Conservation (phyloP, 37 sponge, comb jelly and placozoan species). For the Cliona cf. orientalis region DNA sequence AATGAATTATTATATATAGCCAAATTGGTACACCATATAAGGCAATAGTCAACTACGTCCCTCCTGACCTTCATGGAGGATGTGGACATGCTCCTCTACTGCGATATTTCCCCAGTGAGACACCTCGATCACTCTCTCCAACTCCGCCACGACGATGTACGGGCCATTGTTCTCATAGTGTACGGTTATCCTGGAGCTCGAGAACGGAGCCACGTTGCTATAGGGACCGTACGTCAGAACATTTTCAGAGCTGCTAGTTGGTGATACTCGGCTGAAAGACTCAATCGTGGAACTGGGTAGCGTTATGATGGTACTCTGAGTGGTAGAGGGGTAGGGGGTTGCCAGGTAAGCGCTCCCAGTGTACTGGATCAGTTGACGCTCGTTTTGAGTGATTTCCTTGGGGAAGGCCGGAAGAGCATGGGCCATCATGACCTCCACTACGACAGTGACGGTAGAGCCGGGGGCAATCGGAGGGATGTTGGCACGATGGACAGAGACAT, state of each 20-base stretch:
- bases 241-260: conserved; percentile 63
- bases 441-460: conserved; percentile 46
- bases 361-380: conserved; percentile 87
- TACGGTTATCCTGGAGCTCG: conserved; percentile 53
- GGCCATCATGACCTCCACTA: conserved; percentile 61
- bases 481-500: conserved; percentile 26
- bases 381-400: conserved; percentile 75
- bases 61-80: conserved; percentile 87
- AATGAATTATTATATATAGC: background rate
- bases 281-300: conserved; percentile 74
- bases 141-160: conserved; percentile 68
- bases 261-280: conserved; percentile 78
- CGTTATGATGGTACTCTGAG: conserved; percentile 71
- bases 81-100: conserved; percentile 89
- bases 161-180: conserved; percentile 96
- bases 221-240: conserved; percentile 93
- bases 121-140: conserved; percentile 87
- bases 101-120: conserved; percentile 99
- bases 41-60: background rate
- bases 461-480: conserved; percentile 59
- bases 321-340: conserved; percentile 73
- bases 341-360: conserved; percentile 73
- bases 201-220: conserved; percentile 34
- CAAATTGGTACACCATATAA: background rate
- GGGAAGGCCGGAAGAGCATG: conserved; percentile 79